Percentiles rank a stretch among this genome's conserved stretches.
phyloP scores from a whole-genome alignment of 2,797 vertebrate species.

The Ispidina lecontei region DNA sequence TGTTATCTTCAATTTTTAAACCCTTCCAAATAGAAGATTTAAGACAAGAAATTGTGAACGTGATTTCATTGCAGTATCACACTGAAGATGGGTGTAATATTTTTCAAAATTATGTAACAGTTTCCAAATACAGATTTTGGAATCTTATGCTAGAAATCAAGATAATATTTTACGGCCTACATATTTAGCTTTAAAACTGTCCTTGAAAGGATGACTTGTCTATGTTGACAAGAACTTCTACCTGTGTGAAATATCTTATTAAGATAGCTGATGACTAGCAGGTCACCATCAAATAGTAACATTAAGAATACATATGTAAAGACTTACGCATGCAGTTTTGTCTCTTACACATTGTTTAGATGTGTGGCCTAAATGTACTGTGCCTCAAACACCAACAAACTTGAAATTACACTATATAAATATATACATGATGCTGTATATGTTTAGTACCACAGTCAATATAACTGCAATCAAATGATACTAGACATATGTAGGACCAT shows the following conservation, averaged over 20 bases:
- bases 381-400: slow-evolving; percentile 77
- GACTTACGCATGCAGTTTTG: slow-evolving; percentile 71
- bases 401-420: slow-evolving; percentile 69
- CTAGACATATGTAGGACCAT: slow-evolving; percentile 70
- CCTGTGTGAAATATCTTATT: slow-evolving; percentile 80
- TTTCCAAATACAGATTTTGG: slow-evolving; percentile 65
- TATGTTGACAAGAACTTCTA: slow-evolving; percentile 61
- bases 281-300: slow-evolving; percentile 79
- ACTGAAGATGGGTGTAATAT: slow-evolving; percentile 57
- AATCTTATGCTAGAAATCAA: slow-evolving; percentile 69
- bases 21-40: slow-evolving; percentile 43
- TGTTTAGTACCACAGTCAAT: slow-evolving; percentile 75
- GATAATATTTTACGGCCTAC: slow-evolving; percentile 54
- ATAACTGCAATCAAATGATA: slow-evolving; percentile 66
- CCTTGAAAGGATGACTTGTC: slow-evolving; percentile 60
- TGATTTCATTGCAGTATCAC: slow-evolving; percentile 69
- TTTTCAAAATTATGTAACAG: slow-evolving; percentile 55
- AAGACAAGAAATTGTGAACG: slow-evolving; percentile 60
- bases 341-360: slow-evolving; percentile 74
- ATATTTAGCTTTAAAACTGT: slow-evolving; percentile 70
- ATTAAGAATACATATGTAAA: slow-evolving; percentile 75
- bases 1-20: slow-evolving; percentile 39
- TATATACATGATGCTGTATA: slow-evolving; percentile 70
- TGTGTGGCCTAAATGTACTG: slow-evolving; percentile 75
- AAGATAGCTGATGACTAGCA: slow-evolving; percentile 79